Conservation (phyloP, 2,888 invertebrate genomes). For the Balanococcus diminutus region DNA sequence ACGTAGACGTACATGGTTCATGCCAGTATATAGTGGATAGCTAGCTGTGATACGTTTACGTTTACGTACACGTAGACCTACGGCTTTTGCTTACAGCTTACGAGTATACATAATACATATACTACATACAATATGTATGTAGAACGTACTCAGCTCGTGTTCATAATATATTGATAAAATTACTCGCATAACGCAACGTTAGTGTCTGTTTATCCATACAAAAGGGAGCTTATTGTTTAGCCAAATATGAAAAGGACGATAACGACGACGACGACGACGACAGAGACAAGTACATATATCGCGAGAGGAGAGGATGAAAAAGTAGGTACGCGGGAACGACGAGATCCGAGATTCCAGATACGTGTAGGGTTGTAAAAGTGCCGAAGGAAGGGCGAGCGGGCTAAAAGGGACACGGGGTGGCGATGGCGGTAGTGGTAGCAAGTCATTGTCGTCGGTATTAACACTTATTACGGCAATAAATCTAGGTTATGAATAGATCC, state of each 20-base stretch:
- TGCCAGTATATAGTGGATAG: too few species aligned
- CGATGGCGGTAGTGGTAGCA: constrained; percentile 42
- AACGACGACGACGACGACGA: neutral
- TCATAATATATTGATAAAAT: constrained; percentile 26
- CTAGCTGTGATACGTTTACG: too few species aligned
- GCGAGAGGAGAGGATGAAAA: neutral
- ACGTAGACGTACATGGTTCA: too few species aligned
- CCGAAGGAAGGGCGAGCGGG: neutral
- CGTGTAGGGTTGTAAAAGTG: neutral
- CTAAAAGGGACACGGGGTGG: neutral
- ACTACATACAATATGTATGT: neutral
- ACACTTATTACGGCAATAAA: constrained; percentile 55
- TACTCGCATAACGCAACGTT: constrained; percentile 47
- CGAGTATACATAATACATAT: neutral
- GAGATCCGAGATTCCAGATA: too few species aligned
- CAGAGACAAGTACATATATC: neutral
- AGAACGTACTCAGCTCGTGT: neutral
- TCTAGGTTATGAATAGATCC: constrained; percentile 55
- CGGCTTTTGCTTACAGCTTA: too few species aligned
- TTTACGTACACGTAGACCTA: too few species aligned
- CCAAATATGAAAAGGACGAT: constrained; percentile 46
- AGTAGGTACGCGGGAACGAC: neutral
- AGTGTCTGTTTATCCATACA: constrained; percentile 48
- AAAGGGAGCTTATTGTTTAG: constrained; percentile 54
- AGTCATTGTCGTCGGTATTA: constrained; percentile 55